These are phyloP conservation scores for Mesorhabditis spiculigera DNA, from an alignment of 2,888 invertebrate genomes.

Conservation along the genomic window DNA sequence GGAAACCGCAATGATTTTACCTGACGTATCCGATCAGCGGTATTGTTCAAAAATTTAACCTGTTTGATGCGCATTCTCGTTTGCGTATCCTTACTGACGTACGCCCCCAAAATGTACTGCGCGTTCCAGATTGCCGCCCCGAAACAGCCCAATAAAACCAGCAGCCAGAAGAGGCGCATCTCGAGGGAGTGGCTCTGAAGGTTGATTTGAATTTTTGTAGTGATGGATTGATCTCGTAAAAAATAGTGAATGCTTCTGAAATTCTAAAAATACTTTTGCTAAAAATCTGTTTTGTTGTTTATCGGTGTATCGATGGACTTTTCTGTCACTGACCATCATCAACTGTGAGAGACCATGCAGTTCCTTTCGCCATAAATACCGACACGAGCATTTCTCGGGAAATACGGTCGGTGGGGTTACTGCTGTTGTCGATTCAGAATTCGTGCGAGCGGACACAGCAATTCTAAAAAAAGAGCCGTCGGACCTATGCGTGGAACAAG, in stretches of 20 bases:
- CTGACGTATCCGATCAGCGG: slow-evolving; percentile 11
- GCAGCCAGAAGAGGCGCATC: slow-evolving; percentile 20
- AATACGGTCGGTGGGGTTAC: slow-evolving; percentile 14
- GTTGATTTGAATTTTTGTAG: background rate
- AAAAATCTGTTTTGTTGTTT: no score
- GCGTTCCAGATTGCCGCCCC: slow-evolving; percentile 26
- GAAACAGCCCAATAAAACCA: slow-evolving; percentile 19
- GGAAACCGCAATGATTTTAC: slow-evolving; percentile 23
- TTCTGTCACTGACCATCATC: slow-evolving; percentile 26
- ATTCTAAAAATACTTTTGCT: no score
- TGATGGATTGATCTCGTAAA: background rate
- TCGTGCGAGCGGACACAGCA: no score
- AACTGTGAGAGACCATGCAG: slow-evolving; percentile 30
- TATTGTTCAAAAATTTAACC: slow-evolving; percentile 8
- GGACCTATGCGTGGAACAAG: no score
- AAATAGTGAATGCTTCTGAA: background rate
- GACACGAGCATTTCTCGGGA: slow-evolving; percentile 25
- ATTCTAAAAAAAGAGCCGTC: no score
- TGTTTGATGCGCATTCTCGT: slow-evolving; percentile 28
- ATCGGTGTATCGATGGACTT: background rate
- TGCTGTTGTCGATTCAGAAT: slow-evolving; percentile 31
- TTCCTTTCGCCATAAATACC: slow-evolving; percentile 32
- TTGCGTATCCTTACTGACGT: slow-evolving; percentile 24
- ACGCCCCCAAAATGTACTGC: slow-evolving; percentile 21
- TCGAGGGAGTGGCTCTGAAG: slow-evolving; percentile 2